phyloP scores from a whole-genome alignment of 1,140 invertebrate species.

The Polypedilum pembai region DNA sequence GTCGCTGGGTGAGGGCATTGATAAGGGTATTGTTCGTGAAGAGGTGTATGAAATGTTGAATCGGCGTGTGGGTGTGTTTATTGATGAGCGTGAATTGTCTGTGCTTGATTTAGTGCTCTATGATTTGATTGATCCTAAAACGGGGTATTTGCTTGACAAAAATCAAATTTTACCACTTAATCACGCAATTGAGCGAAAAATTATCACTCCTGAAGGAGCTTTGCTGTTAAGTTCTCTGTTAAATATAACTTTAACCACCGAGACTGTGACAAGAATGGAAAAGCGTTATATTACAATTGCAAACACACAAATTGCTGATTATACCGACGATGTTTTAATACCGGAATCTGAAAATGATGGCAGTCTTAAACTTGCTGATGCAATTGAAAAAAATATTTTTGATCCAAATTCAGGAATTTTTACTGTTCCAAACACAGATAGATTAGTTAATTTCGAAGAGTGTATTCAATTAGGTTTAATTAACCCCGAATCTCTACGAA shows the following conservation, averaged over 20 bases:
- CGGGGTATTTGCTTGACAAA: slow-evolving; percentile 75
- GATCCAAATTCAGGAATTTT: slow-evolving; percentile 76
- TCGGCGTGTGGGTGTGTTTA: slow-evolving; percentile 67
- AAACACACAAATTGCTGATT: slow-evolving; percentile 47
- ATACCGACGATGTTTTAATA: slow-evolving; percentile 39
- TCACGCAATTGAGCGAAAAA: slow-evolving; percentile 72
- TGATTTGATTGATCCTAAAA: slow-evolving; percentile 74
- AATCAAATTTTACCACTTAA: slow-evolving; percentile 72
- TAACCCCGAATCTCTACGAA: slow-evolving; percentile 67
- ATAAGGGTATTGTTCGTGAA: slow-evolving; percentile 57
- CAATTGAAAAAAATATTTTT: slow-evolving; percentile 67
- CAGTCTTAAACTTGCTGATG: slow-evolving; percentile 49
- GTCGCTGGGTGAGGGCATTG: slow-evolving; percentile 59
- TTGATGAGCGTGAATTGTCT: slow-evolving; percentile 60
- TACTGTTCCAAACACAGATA: slow-evolving; percentile 77
- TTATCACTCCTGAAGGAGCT: slow-evolving; percentile 79
- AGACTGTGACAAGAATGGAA: slow-evolving; percentile 73
- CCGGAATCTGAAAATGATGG: slow-evolving; percentile 34
- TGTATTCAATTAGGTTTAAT: slow-evolving; percentile 79
- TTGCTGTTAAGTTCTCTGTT: slow-evolving; percentile 72
- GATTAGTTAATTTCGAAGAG: slow-evolving; percentile 77
- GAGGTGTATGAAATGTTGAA: slow-evolving; percentile 80
- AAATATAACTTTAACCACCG: slow-evolving; percentile 75
- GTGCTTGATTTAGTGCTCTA: slow-evolving; percentile 79
- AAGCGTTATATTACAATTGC: slow-evolving; percentile 70